Evolutionary conservation across 2,888 invertebrate species (phyloP).

Genomic region (Isoperla grammatica): DNA sequence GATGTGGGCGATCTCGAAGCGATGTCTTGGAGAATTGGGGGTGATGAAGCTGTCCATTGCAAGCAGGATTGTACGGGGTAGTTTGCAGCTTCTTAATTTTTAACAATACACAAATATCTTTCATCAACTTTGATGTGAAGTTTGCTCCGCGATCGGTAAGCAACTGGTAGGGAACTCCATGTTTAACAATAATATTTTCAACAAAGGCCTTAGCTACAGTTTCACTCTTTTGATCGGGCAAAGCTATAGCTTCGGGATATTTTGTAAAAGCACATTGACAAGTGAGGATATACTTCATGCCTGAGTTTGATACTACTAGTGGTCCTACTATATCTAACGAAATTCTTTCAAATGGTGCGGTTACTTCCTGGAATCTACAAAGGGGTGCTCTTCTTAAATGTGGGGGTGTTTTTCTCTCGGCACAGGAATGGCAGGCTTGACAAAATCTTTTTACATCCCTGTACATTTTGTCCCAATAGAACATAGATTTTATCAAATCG

Average conservation of each 20-base stretch:
- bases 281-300: no score
- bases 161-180: neutral
- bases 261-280: neutral
- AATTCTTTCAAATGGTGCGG: no score
- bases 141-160: neutral
- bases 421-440: neutral
- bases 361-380: neutral
- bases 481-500: neutral
- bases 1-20: no score
- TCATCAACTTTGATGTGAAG: neutral
- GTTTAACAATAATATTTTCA: neutral
- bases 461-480: neutral
- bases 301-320: no score
- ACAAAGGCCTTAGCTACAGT: neutral
- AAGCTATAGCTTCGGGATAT: neutral
- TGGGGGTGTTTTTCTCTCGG: neutral
- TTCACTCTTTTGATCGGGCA: no score
- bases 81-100: neutral
- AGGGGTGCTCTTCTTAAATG: slow-evolving; percentile 6
- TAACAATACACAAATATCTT: slow-evolving; percentile 1
- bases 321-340: no score
- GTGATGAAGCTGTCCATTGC: no score
- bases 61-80: neutral
- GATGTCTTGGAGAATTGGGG: no score
- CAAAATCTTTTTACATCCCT: neutral